Base-by-base conservation (phyloP, 2,113 vertebrate species). In the Ammospiza caudacuta region DNA sequence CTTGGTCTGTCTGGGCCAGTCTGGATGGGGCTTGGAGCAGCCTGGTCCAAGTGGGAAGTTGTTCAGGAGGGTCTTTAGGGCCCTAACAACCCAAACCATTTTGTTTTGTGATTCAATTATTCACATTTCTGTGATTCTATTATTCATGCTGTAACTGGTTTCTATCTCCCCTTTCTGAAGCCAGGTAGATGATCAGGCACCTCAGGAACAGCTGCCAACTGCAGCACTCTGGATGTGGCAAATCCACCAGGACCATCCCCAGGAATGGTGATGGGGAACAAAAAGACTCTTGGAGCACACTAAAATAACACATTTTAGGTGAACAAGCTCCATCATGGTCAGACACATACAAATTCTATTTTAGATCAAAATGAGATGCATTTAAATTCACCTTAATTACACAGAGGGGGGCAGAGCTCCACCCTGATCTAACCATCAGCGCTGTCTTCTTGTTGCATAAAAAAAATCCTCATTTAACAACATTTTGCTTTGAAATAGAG, bases 401-500 rank as follows among this genome's bases (percentile, higher is more conserved):
- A 61, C 31, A 55, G 70, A 82, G 57, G 37, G 37, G 35, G 51
- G 24, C 44, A 78, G 58, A 82, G 33, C 63, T 52, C 70, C 7
- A 1, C 44, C 74, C 77, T 58, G 37, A 52, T 70, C 70, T 70
- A 70, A 70, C 17, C 37, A 63, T 41, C 77, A 64, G 33, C 2
- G 4, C 8, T 31, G 33, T 31, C 63, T 52, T 27, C 43, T 46
- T 22, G 28, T 7, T 64, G 58, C 52, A 44, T 55, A 17, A 72
- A 79, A 58, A 85, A 85, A 39, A 0, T 2, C 12, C 74, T 88
- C 18, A 33, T 35, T 83, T 78, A 76, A 73, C 66, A 92, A 58
- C 22, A 87, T 37, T 87, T 64, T 62, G 62, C 83, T 92, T 82
- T 92, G 80, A 92, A 90, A 80, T 3, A 31, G 33, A 92, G 74